Evolutionary conservation across 1,140 invertebrate genomes (phyloP).

Genomic region (Heliothis virescens): DNA sequence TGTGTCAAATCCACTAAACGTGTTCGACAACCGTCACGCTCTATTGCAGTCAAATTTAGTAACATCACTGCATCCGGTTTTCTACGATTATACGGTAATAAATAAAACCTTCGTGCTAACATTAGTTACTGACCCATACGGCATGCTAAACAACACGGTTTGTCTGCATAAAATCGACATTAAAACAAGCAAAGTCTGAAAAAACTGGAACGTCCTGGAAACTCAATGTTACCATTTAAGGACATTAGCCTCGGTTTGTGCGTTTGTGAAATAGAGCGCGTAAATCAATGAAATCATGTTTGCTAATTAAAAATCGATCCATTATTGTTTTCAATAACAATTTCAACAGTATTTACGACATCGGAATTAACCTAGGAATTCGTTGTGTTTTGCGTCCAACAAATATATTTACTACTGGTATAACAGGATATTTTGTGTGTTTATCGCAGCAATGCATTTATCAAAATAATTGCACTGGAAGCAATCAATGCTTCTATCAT

Average conservation of each 20-base stretch:
- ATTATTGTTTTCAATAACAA: background rate
- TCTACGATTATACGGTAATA: constrained; percentile 59
- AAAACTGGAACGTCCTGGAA: constrained; percentile 27
- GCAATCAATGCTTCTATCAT: constrained; percentile 8
- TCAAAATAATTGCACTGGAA: constrained; percentile 5
- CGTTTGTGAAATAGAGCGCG: constrained; percentile 15
- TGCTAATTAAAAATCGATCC: background rate
- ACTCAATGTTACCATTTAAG: constrained; percentile 2
- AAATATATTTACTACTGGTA: too few species aligned
- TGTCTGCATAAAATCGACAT: constrained; percentile 32
- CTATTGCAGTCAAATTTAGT: constrained; percentile 69
- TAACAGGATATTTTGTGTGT: background rate
- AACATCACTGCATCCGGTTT: constrained; percentile 63
- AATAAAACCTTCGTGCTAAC: constrained; percentile 52
- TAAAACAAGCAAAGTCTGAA: background rate
- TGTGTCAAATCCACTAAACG: constrained; percentile 55
- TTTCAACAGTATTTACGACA: constrained; percentile 2
- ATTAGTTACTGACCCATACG: constrained; percentile 49
- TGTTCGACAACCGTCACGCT: constrained; percentile 60
- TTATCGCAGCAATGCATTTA: background rate
- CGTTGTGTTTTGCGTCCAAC: too few species aligned
- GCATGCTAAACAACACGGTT: constrained; percentile 40
- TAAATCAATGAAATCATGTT: background rate
- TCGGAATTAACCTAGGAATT: too few species aligned
- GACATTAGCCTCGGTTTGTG: constrained; percentile 1